Evolutionary conservation across 2,797 vertebrate genomes (phyloP).

Genomic region (Coregonus sp.): DNA sequence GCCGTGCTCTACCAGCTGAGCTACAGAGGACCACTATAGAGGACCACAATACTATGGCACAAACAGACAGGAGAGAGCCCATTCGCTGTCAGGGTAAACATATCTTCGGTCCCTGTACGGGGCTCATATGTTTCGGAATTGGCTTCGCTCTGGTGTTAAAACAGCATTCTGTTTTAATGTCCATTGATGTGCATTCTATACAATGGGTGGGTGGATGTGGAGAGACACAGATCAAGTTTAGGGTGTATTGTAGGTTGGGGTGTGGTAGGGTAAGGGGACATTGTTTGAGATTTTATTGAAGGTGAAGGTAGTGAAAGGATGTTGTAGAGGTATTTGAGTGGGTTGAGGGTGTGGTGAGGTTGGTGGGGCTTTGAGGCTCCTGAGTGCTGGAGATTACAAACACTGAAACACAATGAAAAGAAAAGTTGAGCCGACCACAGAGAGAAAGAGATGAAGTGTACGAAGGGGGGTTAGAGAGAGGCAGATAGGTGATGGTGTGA

Average conservation of each 20-base stretch:
- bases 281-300: too few relatives aligned
- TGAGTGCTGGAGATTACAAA: background rate
- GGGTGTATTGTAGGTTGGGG: background rate
- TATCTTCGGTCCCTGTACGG: background rate
- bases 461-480: background rate
- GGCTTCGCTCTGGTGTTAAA: slow-evolving; percentile 7
- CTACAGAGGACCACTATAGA: too few relatives aligned
- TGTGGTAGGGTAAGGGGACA: slow-evolving; percentile 15
- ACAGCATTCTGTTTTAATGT: background rate
- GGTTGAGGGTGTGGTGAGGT: background rate
- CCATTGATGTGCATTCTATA: slow-evolving; percentile 3
- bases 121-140: slow-evolving; percentile 56
- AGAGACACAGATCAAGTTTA: slow-evolving; percentile 21
- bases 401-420: background rate
- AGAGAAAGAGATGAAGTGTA: background rate
- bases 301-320: background rate
- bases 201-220: background rate
- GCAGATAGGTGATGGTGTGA: background rate
- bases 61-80: slow-evolving; percentile 17
- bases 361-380: background rate
- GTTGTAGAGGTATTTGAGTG: background rate
- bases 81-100: slow-evolving; percentile 4
- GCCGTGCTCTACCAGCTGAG: too few relatives aligned
- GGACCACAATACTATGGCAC: background rate
- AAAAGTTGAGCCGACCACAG: background rate